Base-by-base conservation (phyloP, 2,888 invertebrate species). In the Phlogophora meticulosa region DNA sequence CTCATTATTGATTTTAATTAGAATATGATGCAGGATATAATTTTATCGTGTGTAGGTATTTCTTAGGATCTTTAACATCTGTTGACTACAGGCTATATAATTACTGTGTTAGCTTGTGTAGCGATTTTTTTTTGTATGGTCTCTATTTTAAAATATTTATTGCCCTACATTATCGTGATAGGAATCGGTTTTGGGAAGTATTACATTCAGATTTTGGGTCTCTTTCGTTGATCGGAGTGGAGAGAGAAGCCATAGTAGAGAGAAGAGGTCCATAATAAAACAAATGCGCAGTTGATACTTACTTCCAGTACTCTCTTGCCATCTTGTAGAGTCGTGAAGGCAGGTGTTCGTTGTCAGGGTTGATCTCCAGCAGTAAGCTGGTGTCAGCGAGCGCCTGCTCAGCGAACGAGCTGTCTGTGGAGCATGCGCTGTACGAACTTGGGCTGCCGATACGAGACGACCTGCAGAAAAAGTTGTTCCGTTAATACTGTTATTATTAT, bases 221-320 rank as follows among this genome's bases (percentile, higher is more conserved):
- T 28, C 5, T 28, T 28, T 28, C 28, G 5, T 28, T 28, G 28
- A 5, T 28, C 28, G 2, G 2, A 28, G 28, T 28, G 28, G 28
- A 28, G n/a, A n/a, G n/a, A n/a, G n/a, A n/a, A n/a, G n/a, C n/a
- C n/a, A n/a, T n/a, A n/a, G n/a, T n/a, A n/a, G n/a, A n/a, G n/a
- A n/a, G n/a, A n/a, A n/a, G n/a, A n/a, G n/a, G n/a, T n/a, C n/a
- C n/a, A n/a, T n/a, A n/a, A n/a, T n/a, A n/a, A n/a, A 24, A 34
- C 1, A 3, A 38, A 28, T 13, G 0, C 3, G 17, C 5, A 5
- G 0, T 40, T 2, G 9, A 36, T 59, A 65, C 98, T 96, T 86
- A 98, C 98, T 98, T 98, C 98, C 98, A 98, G 94, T 98, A 98
- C 91, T 98, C 97, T 65, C 97, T 97, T 38, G 97, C 97, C 91